phyloP scores from a whole-genome alignment of 2,797 vertebrate species.

The Acrocephalus scirpaceus region DNA sequence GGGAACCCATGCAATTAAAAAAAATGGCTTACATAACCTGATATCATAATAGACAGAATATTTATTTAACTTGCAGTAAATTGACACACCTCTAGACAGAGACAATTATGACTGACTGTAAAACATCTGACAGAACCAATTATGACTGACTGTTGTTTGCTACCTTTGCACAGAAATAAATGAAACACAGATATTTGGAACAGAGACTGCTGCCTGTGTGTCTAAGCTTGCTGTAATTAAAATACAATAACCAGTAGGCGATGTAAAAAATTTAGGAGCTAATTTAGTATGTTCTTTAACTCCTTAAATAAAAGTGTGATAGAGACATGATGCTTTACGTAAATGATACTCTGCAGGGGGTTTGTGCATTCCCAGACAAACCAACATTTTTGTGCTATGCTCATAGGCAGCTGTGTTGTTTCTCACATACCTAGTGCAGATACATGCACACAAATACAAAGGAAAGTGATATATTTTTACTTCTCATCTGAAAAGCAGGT shows the following conservation, averaged over 20 bases:
- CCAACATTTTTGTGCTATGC: background rate
- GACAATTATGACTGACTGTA: constrained; percentile 86
- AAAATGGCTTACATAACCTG: constrained; percentile 78
- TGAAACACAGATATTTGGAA: constrained; percentile 82
- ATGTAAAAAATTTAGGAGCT: constrained; percentile 72
- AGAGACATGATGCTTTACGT: background rate
- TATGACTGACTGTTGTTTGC: constrained; percentile 87
- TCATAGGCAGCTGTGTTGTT: background rate
- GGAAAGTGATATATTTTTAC: background rate
- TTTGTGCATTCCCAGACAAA: background rate
- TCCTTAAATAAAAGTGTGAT: constrained; percentile 53
- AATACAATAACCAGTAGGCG: constrained; percentile 79
- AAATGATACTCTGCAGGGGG: background rate
- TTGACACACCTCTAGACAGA: constrained; percentile 86
- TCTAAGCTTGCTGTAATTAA: constrained; percentile 77
- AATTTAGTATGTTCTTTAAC: constrained; percentile 71
- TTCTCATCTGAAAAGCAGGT: background rate
- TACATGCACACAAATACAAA: background rate
- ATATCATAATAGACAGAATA: constrained; percentile 83
- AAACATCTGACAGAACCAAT: constrained; percentile 86
- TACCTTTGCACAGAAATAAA: constrained; percentile 83
- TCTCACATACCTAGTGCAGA: background rate
- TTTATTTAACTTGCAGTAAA: constrained; percentile 85
- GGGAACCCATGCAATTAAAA: constrained; percentile 76
- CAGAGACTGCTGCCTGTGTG: constrained; percentile 79